Conservation (phyloP, 2,888 invertebrate species). For the Notodonta dromedarius region DNA sequence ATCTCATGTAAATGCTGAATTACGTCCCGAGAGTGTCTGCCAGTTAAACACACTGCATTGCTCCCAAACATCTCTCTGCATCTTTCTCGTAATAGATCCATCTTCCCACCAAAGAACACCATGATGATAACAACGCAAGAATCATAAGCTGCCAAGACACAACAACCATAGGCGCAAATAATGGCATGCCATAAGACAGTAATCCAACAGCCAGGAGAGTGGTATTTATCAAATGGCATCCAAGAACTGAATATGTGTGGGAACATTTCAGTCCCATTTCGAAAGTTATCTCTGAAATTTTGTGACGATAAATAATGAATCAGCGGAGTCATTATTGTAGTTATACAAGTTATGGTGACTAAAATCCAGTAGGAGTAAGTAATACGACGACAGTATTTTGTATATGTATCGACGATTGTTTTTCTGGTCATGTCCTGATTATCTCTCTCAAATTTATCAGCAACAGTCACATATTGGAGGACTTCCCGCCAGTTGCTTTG, state of each 20-base stretch:
- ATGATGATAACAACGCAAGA: constrained; percentile 59
- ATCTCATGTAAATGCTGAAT: constrained; percentile 57
- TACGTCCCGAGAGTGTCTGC: constrained; percentile 40
- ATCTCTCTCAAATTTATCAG: constrained; percentile 65
- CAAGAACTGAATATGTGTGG: constrained; percentile 74
- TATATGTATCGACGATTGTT: constrained; percentile 58
- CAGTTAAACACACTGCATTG: constrained; percentile 31
- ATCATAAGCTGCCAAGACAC: constrained; percentile 65
- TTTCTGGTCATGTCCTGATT: constrained; percentile 41
- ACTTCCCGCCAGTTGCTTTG: constrained; percentile 62
- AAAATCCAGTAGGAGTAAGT: constrained; percentile 69
- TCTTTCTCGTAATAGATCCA: constrained; percentile 63
- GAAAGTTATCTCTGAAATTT: constrained; percentile 53
- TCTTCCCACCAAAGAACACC: constrained; percentile 70
- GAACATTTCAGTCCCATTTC: constrained; percentile 62
- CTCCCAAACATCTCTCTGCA: constrained; percentile 59
- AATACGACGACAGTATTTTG: constrained; percentile 62
- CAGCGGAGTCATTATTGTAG: constrained; percentile 55
- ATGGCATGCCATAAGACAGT: constrained; percentile 60
- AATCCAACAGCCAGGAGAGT: constrained; percentile 65
- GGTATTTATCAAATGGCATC: constrained; percentile 70
- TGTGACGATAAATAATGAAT: constrained; percentile 56
- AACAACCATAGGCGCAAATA: constrained; percentile 58
- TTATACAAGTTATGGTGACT: constrained; percentile 59
- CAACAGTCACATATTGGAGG: constrained; percentile 61